phyloP scores from a whole-genome alignment of 2,888 invertebrate genomes.

The Drosophila tripunctata region DNA sequence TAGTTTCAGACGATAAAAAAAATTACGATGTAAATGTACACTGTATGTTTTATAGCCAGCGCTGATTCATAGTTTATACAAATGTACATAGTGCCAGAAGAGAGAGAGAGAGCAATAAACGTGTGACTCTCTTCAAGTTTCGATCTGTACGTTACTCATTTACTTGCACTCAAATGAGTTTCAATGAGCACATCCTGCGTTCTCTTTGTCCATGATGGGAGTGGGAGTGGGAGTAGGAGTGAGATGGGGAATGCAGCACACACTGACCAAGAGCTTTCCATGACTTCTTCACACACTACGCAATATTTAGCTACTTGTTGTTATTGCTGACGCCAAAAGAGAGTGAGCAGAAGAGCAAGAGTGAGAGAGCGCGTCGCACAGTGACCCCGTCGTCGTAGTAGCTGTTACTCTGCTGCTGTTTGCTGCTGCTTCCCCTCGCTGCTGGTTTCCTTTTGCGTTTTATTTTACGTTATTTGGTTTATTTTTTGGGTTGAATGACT shows the following conservation, averaged over 20 bases:
- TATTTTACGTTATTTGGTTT: constrained; percentile 73
- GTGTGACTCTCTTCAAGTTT: constrained; percentile 6
- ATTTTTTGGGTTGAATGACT: constrained; percentile 76
- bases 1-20: constrained; percentile 43
- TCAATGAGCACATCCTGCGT: constrained; percentile 61
- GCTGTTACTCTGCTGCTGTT: not conserved
- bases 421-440: not conserved
- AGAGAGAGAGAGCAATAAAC: not conserved
- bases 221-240: not conserved
- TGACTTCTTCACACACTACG: constrained; percentile 40
- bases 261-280: constrained; percentile 24
- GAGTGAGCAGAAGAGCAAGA: constrained; percentile 5
- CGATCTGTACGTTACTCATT: constrained; percentile 18
- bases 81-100: too few species aligned
- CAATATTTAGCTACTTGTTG: constrained; percentile 47
- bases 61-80: not conserved
- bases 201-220: constrained; percentile 13
- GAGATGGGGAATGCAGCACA: not conserved
- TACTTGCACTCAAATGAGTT: constrained; percentile 23
- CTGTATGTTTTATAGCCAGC: constrained; percentile 8
- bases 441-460: constrained; percentile 60
- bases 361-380: constrained; percentile 49
- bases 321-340: constrained; percentile 16
- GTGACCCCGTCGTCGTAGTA: constrained; percentile 58
- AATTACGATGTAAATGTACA: not conserved